phyloP scores from a whole-genome alignment of 2,113 vertebrate genomes.

The Myrmophylax atrothorax region DNA sequence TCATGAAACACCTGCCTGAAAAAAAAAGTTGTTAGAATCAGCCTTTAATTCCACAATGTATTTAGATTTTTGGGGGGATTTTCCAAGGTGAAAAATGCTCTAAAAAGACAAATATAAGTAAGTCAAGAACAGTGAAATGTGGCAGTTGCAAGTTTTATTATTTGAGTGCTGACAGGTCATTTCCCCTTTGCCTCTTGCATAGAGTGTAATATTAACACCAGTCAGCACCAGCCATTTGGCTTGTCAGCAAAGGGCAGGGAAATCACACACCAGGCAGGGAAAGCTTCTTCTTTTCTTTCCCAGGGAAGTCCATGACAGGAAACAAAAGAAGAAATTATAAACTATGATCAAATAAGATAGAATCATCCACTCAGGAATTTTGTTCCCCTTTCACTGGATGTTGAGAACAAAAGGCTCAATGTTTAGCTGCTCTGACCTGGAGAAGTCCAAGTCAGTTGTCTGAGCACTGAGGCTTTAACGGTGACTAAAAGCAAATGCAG shows the following conservation, averaged over 20 bases:
- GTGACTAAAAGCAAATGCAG: neutral
- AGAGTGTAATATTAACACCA: conserved; percentile 15
- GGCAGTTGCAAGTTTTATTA: neutral
- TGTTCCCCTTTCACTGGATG: neutral
- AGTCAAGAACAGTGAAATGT: neutral
- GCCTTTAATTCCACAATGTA: neutral
- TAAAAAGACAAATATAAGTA: neutral
- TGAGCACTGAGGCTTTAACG: neutral
- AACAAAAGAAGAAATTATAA: conserved; percentile 51
- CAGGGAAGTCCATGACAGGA: conserved; percentile 54
- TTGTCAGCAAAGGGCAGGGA: conserved; percentile 60
- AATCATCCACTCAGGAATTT: conserved; percentile 31
- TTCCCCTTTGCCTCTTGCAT: conserved; percentile 39
- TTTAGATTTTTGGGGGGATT: neutral
- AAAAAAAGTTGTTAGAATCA: neutral
- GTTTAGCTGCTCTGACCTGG: neutral
- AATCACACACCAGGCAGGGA: conserved; percentile 55
- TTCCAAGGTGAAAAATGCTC: neutral
- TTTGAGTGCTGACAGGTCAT: conserved; percentile 33
- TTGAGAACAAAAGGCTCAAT: conserved; percentile 49
- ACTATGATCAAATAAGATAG: conserved; percentile 36
- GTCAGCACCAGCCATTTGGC: conserved; percentile 37
- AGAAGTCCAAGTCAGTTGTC: neutral
- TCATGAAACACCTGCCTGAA: neutral
- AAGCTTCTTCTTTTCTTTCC: conserved; percentile 59